Percentiles rank a stretch among this genome's conserved stretches.
These are phyloP conservation scores for Catajapyx aquilonaris DNA, from an alignment of 1,140 invertebrate species.

Conservation along the genomic window DNA sequence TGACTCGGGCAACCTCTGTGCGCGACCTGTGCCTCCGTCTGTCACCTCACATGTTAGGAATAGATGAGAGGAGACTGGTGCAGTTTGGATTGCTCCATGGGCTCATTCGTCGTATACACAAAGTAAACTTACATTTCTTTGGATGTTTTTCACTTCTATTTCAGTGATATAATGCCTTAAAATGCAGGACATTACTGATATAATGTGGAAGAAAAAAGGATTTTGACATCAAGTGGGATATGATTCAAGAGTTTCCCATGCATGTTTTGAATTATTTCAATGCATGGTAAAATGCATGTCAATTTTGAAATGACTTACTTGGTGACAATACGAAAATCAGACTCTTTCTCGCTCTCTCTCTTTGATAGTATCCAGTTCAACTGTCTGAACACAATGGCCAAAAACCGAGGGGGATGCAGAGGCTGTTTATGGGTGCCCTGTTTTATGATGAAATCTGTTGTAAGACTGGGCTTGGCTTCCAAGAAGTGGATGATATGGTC, in stretches of 20 bases:
- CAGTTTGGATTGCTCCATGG: constrained; percentile 76
- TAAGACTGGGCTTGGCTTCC: constrained; percentile 49
- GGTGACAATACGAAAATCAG: constrained; percentile 1
- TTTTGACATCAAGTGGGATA: not conserved
- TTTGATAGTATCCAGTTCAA: constrained; percentile 31
- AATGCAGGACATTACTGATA: not conserved
- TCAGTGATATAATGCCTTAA: constrained; percentile 3
- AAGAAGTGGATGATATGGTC: constrained; percentile 64
- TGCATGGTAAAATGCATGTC: not conserved
- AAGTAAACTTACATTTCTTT: constrained; percentile 23
- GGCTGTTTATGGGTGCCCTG: constrained; percentile 55
- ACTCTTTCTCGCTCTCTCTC: constrained; percentile 4
- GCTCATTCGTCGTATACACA: constrained; percentile 61
- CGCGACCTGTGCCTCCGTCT: constrained; percentile 60
- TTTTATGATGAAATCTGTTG: constrained; percentile 81
- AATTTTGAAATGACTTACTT: not conserved
- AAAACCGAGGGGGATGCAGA: constrained; percentile 24
- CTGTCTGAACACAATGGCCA: constrained; percentile 17
- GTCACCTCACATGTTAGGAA: constrained; percentile 45
- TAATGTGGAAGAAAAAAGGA: not conserved
- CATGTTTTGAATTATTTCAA: not conserved
- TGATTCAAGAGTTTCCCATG: not conserved
- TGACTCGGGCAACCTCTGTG: constrained; percentile 67
- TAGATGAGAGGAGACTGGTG: constrained; percentile 69
- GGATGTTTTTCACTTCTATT: constrained; percentile 1